Percentiles rank a stretch among this genome's conserved stretches.
These are phyloP conservation scores for Epizoanthus illoricatus DNA, from an alignment of 92 coral and sea anemone genomes.

Conservation along the genomic window DNA sequence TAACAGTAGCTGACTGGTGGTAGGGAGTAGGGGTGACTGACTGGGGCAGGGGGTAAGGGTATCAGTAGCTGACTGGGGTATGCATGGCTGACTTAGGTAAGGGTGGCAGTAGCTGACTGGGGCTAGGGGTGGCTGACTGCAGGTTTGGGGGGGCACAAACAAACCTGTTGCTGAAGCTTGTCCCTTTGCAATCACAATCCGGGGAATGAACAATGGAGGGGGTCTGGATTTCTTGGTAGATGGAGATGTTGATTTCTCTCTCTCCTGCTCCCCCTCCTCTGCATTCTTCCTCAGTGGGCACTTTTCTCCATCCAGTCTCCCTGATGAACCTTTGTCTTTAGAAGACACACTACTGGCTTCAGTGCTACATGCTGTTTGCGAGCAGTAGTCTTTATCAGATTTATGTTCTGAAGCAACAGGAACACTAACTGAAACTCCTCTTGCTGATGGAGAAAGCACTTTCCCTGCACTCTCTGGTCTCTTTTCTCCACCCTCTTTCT, in stretches of 20 bases:
- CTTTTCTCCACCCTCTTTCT: slow-evolving; percentile 35
- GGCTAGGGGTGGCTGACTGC: not conserved
- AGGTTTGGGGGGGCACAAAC: not conserved
- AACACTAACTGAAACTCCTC: not conserved
- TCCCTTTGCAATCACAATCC: slow-evolving; percentile 48
- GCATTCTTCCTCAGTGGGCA: slow-evolving; percentile 51
- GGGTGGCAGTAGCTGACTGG: not conserved
- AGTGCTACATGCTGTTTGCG: not conserved
- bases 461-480: not conserved
- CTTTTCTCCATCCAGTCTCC: not conserved
- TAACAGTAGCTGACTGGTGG: not conserved
- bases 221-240: slow-evolving; percentile 70
- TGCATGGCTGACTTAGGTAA: not conserved
- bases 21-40: not conserved
- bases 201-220: slow-evolving; percentile 78
- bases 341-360: not conserved
- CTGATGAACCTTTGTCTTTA: not conserved
- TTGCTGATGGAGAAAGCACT: not conserved
- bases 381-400: not conserved
- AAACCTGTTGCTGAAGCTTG: slow-evolving; percentile 25
- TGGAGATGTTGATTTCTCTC: slow-evolving; percentile 56
- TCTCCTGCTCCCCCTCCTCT: slow-evolving; percentile 39
- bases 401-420: slow-evolving; percentile 14
- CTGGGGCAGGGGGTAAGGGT: not conserved
- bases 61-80: not conserved